These are phyloP conservation scores for Apteryx owenii DNA, from an alignment of 2,113 vertebrate genomes.

Conservation along the genomic window DNA sequence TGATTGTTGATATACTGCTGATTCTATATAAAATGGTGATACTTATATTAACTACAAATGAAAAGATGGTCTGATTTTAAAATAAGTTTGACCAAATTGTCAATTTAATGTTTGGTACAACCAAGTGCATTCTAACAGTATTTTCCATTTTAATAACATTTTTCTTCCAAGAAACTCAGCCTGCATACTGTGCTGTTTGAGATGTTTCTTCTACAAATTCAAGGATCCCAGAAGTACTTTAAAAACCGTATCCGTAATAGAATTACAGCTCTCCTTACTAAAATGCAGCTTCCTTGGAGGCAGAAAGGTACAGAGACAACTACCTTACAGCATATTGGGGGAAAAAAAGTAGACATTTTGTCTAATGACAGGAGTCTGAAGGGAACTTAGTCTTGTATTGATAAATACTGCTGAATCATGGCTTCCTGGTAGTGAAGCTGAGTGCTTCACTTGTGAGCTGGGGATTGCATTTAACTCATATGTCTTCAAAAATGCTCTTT, in stretches of 20 bases:
- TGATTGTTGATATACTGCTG: background rate
- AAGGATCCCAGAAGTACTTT: background rate
- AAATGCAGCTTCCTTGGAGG: background rate
- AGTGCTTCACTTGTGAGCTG: background rate
- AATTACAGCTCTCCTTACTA: background rate
- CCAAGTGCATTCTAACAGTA: fast-evolving
- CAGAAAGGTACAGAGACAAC: background rate
- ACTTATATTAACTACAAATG: too few relatives aligned
- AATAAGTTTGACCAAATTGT: background rate
- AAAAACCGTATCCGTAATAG: background rate
- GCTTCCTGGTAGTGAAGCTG: background rate
- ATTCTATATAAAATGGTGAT: background rate
- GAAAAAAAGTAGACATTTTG: background rate
- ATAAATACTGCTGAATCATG: background rate
- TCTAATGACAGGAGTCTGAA: background rate
- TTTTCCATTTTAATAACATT: background rate
- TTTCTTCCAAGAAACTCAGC: background rate
- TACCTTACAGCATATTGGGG: background rate
- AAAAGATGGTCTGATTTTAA: background rate
- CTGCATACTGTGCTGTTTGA: background rate
- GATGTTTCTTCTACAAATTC: background rate
- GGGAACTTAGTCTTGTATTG: background rate
- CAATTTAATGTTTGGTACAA: background rate
- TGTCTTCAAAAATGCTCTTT: background rate
- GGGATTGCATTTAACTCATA: background rate